Percentiles rank a stretch among this genome's conserved stretches.
These are phyloP conservation scores for Altica lythri DNA, from an alignment of 2,888 invertebrate species.

Conservation along the genomic window DNA sequence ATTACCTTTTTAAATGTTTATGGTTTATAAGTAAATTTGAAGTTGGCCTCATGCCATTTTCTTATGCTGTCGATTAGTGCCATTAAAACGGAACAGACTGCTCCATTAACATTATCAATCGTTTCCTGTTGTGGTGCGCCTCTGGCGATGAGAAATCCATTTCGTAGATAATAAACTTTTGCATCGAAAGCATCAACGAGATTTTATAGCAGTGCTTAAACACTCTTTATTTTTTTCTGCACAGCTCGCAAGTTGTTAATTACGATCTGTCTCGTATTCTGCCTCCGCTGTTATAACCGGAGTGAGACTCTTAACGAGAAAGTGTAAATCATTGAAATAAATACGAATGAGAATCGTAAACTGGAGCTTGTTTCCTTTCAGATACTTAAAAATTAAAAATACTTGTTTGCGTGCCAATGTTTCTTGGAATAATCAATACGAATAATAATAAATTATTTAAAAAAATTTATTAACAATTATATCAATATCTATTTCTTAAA, in stretches of 20 bases:
- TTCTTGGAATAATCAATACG: too few species aligned
- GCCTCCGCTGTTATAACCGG: conserved; percentile 24
- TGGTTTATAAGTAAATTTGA: too few species aligned
- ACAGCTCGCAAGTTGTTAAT: conserved; percentile 27
- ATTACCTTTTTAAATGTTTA: too few species aligned
- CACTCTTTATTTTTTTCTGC: conserved; percentile 28
- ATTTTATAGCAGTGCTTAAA: conserved; percentile 30
- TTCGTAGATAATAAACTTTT: conserved; percentile 28
- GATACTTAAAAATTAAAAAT: conserved; percentile 1
- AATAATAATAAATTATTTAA: too few species aligned
- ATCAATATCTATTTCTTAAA: too few species aligned
- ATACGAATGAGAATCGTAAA: conserved; percentile 14
- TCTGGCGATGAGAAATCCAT: conserved; percentile 16
- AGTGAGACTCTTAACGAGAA: conserved; percentile 23
- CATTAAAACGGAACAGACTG: too few species aligned
- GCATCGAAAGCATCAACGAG: conserved; percentile 18
- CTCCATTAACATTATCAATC: conserved; percentile 10
- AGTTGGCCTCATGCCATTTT: too few species aligned
- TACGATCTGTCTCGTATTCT: conserved; percentile 30
- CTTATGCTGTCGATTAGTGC: too few species aligned
- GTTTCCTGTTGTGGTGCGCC: conserved; percentile 9
- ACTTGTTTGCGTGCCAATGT: neutral
- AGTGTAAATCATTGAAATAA: conserved; percentile 29
- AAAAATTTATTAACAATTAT: too few species aligned
- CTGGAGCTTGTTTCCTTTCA: conserved; percentile 10